phyloP scores from a whole-genome alignment of 2,888 invertebrate species.

The Buathra laborator region DNA sequence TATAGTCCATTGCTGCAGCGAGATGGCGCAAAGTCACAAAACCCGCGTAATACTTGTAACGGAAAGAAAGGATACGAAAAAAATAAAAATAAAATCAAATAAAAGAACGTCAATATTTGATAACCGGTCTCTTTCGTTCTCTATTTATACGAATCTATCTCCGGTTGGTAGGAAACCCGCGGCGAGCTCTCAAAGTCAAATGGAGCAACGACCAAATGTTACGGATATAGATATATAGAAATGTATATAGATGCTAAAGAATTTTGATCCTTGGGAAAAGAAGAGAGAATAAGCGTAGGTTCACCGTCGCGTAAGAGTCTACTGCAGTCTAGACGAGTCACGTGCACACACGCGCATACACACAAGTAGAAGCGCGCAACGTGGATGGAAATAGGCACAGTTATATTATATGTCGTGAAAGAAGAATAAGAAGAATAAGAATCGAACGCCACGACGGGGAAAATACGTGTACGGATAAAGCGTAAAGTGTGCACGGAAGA shows the following conservation, averaged over 20 bases:
- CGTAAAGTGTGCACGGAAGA: slow-evolving; percentile 26
- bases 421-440: slow-evolving; percentile 53
- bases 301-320: slow-evolving; percentile 18
- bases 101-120: slow-evolving; percentile 55
- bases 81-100: background rate
- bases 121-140: slow-evolving; percentile 18
- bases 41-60: slow-evolving; percentile 14
- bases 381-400: slow-evolving; percentile 34
- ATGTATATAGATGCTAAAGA: slow-evolving; percentile 7
- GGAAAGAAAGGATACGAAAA: slow-evolving; percentile 15
- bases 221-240: background rate
- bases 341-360: background rate
- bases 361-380: background rate
- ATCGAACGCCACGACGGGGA: slow-evolving; percentile 28
- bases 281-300: slow-evolving; percentile 22
- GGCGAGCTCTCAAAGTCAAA: slow-evolving; percentile 50
- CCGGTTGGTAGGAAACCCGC: slow-evolving; percentile 24
- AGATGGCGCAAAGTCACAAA: slow-evolving; percentile 1
- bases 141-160: slow-evolving; percentile 45
- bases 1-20: background rate
- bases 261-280: slow-evolving; percentile 32
- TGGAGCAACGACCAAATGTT: slow-evolving; percentile 50
- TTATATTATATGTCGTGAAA: slow-evolving; percentile 44
- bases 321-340: slow-evolving; percentile 24
- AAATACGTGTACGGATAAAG: slow-evolving; percentile 34